phyloP scores from a whole-genome alignment of 2,797 vertebrate genomes.

The Parambassis ranga region DNA sequence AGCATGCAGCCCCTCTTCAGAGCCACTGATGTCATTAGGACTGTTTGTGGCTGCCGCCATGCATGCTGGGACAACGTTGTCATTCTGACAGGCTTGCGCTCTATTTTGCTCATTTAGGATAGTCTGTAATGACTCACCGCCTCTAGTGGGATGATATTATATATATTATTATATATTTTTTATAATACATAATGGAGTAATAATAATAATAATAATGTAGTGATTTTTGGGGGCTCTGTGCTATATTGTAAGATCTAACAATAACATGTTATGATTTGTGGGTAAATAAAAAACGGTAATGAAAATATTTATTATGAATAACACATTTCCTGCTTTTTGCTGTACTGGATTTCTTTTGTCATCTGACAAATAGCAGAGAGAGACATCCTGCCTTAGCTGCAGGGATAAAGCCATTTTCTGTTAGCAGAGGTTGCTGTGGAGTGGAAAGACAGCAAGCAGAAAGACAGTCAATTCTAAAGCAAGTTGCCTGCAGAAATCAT shows the following conservation, averaged over 20 bases:
- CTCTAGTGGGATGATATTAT: conserved; percentile 36
- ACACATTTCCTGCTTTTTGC: neutral
- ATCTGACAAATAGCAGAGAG: conserved; percentile 6
- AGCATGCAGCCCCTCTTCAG: conserved; percentile 48
- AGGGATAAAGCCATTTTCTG: conserved; percentile 42
- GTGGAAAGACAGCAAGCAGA: conserved; percentile 20
- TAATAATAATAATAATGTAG: too few species aligned
- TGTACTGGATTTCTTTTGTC: conserved; percentile 9
- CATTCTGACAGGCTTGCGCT: conserved; percentile 51
- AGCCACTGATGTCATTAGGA: conserved; percentile 68
- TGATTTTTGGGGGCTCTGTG: too few species aligned
- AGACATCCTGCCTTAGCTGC: conserved; percentile 27
- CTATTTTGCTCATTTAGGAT: conserved; percentile 56
- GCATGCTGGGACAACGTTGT: conserved; percentile 63
- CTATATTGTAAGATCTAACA: too few species aligned
- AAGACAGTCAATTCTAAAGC: conserved; percentile 51
- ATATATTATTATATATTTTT: too few species aligned
- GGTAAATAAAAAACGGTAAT: too few species aligned
- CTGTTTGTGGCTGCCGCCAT: conserved; percentile 68
- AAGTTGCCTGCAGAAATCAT: conserved; percentile 83
- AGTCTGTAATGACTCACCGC: conserved; percentile 39
- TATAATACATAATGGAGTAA: too few species aligned
- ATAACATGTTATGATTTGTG: too few species aligned
- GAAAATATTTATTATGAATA: neutral
- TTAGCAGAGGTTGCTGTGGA: conserved; percentile 34